Evolutionary conservation across 2,113 vertebrate genomes (phyloP).

Genomic region (Poecile atricapillus): DNA sequence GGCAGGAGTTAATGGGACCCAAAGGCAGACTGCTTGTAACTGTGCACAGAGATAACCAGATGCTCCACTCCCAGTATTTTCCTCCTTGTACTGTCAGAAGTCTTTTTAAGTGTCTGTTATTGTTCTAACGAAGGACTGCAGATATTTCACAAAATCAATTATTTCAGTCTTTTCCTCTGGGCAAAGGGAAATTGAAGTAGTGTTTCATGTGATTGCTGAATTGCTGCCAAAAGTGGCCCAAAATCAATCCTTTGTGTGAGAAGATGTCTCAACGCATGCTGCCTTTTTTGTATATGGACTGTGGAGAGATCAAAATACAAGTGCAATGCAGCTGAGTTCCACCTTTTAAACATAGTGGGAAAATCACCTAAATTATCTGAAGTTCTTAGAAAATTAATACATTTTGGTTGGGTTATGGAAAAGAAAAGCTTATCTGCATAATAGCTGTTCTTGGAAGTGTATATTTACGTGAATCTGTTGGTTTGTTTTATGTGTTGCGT

Average conservation of each 20-base stretch:
- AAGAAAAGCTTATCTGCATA: background rate
- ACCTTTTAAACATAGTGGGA: background rate
- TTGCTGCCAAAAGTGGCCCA: background rate
- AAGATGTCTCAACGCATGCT: background rate
- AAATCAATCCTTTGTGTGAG: background rate
- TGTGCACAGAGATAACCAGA: background rate
- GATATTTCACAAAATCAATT: background rate
- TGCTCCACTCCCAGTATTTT: background rate
- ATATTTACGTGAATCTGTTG: background rate
- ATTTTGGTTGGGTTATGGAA: background rate
- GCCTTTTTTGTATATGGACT: background rate
- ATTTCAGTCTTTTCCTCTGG: background rate
- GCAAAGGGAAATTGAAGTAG: background rate
- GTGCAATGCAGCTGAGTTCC: background rate
- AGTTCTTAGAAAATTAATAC: background rate
- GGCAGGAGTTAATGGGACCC: background rate
- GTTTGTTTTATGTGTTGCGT: background rate
- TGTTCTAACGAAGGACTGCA: background rate
- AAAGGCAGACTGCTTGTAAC: background rate
- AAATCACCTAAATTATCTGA: background rate
- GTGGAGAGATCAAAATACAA: background rate
- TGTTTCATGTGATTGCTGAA: background rate
- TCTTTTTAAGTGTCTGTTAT: background rate
- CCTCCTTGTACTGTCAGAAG: background rate
- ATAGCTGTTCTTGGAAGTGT: background rate